A percentile compares a stretch with the other conserved stretches of the same genome.
phyloP scores from a whole-genome alignment of 2,113 vertebrate species.

The human region DNA sequence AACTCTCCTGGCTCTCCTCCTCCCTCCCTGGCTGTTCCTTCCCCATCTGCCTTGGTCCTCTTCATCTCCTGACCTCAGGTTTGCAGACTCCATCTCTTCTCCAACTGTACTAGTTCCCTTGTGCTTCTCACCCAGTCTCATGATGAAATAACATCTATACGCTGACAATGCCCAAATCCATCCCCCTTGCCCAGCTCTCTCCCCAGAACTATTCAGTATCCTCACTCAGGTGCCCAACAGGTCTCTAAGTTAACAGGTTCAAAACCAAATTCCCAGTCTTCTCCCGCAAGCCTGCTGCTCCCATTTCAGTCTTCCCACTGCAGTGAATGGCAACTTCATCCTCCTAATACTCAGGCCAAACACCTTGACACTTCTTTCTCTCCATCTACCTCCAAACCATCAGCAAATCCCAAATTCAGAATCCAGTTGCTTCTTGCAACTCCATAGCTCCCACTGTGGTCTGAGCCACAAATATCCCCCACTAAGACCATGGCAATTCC shows the following conservation, averaged over 20 bases:
- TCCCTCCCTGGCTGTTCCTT: neutral
- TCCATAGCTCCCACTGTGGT: neutral
- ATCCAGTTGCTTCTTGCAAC: neutral
- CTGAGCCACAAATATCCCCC: neutral
- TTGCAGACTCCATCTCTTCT: neutral
- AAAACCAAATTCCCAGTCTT: neutral
- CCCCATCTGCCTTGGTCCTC: neutral
- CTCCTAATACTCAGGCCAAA: neutral
- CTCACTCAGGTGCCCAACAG: neutral
- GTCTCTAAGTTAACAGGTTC: neutral
- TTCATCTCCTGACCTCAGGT: neutral
- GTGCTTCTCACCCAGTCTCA: neutral
- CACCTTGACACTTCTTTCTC: neutral
- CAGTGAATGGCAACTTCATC: neutral
- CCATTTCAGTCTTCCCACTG: neutral
- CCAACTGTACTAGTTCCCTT: neutral
- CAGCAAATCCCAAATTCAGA: neutral
- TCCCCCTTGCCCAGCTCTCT: neutral
- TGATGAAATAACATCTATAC: neutral
- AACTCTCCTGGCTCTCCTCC: neutral
- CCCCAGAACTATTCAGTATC: neutral
- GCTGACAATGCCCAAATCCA: neutral
- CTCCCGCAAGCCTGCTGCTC: neutral
- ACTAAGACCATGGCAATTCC: neutral
- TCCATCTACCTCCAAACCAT: neutral